These are phyloP conservation scores for Koerneria pararmatus DNA, from an alignment of 2,888 invertebrate genomes.

Conservation along the genomic window DNA sequence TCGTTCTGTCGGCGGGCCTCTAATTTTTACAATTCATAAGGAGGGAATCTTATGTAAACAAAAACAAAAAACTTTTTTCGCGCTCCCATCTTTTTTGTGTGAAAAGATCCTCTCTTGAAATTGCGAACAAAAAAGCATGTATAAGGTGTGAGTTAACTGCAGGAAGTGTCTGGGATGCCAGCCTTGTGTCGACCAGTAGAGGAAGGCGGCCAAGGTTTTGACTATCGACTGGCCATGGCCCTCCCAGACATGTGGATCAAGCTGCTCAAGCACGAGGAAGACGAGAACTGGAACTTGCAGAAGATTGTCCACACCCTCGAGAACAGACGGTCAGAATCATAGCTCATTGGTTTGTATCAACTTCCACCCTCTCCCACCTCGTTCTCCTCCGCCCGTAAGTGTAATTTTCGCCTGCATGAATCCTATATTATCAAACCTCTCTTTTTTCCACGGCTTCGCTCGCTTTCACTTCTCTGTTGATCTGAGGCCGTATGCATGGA, in stretches of 20 bases:
- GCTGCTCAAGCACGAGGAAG: constrained; percentile 66
- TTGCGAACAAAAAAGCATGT: no score
- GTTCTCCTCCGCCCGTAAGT: no score
- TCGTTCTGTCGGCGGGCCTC: neutral
- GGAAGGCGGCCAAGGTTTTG: constrained; percentile 91
- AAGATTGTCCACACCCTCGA: constrained; percentile 85
- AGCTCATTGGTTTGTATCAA: no score
- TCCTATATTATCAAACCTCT: no score
- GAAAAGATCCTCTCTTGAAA: no score
- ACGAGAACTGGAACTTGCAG: constrained; percentile 90
- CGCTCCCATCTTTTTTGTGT: no score
- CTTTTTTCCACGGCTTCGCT: no score
- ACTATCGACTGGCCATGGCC: constrained; percentile 91
- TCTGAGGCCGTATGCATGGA: no score
- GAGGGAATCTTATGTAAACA: neutral
- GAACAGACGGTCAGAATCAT: constrained; percentile 70
- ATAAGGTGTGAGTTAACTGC: constrained; percentile 13
- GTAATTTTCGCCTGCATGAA: no score
- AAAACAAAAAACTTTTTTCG: no score
- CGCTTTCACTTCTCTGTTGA: no score
- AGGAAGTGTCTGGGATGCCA: constrained; percentile 99
- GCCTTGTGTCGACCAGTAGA: constrained; percentile 83
- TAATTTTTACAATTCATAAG: neutral
- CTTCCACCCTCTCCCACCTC: no score
- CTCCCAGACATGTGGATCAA: constrained; percentile 98